A percentile compares a stretch with the other conserved stretches of the same genome.
phyloP scores from a whole-genome alignment of 2,797 vertebrate genomes.

The Ceryle rudis region DNA sequence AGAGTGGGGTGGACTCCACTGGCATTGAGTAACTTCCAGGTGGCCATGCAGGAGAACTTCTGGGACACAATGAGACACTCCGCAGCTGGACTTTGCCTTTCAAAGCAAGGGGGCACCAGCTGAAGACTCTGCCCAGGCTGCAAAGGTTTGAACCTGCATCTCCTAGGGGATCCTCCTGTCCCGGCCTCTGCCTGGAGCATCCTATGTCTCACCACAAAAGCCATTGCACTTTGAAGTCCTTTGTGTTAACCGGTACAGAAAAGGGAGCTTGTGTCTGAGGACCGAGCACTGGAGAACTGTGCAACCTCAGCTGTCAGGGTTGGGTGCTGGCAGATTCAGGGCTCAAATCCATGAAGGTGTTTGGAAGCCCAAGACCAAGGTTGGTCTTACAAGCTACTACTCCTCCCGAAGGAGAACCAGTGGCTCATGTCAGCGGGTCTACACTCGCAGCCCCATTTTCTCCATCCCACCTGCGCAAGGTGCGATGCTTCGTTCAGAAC shows the following conservation, averaged over 20 bases:
- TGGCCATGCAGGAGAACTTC: neutral
- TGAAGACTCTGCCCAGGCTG: neutral
- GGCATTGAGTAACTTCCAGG: neutral
- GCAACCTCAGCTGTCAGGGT: neutral
- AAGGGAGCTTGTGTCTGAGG: neutral
- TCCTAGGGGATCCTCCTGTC: neutral
- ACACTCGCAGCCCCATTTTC: accelerated
- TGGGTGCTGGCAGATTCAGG: neutral
- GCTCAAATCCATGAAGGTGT: neutral
- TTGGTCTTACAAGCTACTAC: neutral
- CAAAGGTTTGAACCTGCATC: neutral
- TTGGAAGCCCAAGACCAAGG: neutral
- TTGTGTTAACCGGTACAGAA: neutral
- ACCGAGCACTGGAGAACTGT: neutral
- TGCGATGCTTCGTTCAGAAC: neutral
- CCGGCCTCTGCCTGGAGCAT: neutral
- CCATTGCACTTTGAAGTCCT: neutral
- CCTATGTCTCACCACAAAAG: neutral
- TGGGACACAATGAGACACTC: neutral
- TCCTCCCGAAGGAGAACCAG: neutral
- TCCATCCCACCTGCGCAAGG: neutral
- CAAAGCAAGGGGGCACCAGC: neutral
- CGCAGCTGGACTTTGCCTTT: neutral
- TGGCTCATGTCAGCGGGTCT: accelerated
- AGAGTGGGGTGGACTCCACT: neutral